Evolutionary conservation across 2,888 invertebrate genomes (phyloP).

Genomic region (Microchrysa polita): DNA sequence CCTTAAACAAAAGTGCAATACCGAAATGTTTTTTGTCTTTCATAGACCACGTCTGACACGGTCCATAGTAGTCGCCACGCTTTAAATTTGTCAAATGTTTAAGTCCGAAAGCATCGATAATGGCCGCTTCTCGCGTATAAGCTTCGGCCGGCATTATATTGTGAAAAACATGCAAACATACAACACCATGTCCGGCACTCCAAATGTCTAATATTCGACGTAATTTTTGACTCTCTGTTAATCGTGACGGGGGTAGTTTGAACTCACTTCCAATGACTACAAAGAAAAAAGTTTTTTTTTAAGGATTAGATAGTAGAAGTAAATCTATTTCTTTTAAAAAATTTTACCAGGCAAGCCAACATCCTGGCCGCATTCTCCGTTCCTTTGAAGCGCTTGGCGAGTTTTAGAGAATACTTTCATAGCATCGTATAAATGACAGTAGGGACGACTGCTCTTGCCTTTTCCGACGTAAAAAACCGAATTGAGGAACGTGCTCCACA

Average conservation of each 20-base stretch:
- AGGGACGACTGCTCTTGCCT: constrained; percentile 88
- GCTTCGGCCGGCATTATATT: constrained; percentile 93
- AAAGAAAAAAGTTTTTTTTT: not conserved
- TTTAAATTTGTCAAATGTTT: constrained; percentile 81
- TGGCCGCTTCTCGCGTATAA: constrained; percentile 91
- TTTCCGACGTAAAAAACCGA: constrained; percentile 97
- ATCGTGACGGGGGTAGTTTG: not conserved
- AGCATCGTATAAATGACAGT: constrained; percentile 91
- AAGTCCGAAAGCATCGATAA: constrained; percentile 88
- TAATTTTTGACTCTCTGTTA: constrained; percentile 68
- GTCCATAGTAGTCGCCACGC: constrained; percentile 85
- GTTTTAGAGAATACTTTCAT: constrained; percentile 63
- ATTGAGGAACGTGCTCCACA: constrained; percentile 82
- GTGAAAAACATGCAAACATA: constrained; percentile 90
- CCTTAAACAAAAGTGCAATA: constrained; percentile 80
- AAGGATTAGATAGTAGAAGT: not conserved
- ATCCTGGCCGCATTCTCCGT: too few relatives aligned
- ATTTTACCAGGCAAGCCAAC: not conserved
- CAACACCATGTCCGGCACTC: constrained; percentile 82
- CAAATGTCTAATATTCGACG: constrained; percentile 88
- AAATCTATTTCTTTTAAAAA: not conserved
- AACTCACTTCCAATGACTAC: not conserved
- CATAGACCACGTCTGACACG: constrained; percentile 76
- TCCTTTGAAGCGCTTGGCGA: not conserved
- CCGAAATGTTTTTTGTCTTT: constrained; percentile 79